Conservation (phyloP, 2,797 vertebrate genomes). For the Nannoperca australis region DNA sequence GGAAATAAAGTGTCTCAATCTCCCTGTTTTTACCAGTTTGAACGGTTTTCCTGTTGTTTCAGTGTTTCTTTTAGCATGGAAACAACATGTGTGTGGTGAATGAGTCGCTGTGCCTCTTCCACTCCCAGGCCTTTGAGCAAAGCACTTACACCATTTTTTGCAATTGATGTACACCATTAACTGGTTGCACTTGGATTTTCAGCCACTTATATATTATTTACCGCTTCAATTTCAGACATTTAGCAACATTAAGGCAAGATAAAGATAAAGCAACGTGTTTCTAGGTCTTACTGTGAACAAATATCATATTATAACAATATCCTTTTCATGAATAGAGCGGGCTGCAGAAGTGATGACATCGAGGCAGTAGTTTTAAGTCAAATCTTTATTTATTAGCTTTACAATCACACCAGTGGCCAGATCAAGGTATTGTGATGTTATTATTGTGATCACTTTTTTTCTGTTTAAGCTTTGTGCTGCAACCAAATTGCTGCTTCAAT, state of each 20-base stretch:
- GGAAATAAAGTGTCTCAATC: conserved; percentile 1
- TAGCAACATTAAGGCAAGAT: neutral
- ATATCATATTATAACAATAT: neutral
- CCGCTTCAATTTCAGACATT: neutral
- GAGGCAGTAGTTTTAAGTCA: neutral
- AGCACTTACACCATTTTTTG: neutral
- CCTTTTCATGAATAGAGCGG: neutral
- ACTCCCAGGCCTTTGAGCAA: neutral
- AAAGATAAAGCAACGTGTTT: no score
- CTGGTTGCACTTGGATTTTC: neutral
- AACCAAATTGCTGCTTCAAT: neutral
- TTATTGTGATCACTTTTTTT: neutral
- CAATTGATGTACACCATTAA: no score
- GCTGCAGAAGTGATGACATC: neutral
- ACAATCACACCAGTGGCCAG: no score
- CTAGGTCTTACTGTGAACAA: neutral
- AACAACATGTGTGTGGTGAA: neutral
- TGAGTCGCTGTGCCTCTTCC: neutral
- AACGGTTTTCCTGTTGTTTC: neutral
- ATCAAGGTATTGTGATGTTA: neutral
- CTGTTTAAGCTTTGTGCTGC: neutral
- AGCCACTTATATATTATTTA: neutral
- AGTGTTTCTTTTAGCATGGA: neutral
- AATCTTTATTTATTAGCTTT: neutral
- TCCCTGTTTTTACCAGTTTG: neutral